These are phyloP conservation scores for Genyomyrus donnyi DNA, from an alignment of 2,113 vertebrate species.

Conservation along the genomic window DNA sequence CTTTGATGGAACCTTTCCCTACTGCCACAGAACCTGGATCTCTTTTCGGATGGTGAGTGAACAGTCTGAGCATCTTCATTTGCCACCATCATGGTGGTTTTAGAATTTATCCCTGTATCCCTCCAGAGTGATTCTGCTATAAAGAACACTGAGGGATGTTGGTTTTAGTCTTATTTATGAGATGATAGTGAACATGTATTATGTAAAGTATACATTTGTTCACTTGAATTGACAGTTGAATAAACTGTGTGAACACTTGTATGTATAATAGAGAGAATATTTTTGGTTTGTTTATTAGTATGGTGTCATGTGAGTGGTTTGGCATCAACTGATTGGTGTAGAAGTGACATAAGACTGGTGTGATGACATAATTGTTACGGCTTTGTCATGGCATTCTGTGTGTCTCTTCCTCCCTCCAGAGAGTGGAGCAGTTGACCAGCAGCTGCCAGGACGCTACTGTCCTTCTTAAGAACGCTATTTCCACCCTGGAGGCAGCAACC, in stretches of 20 bases:
- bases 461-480: constrained; percentile 71
- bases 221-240: not conserved
- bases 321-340: not conserved
- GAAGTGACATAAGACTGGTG: not conserved
- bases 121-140: not conserved
- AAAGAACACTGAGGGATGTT: not conserved
- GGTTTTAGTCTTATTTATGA: not conserved
- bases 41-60: constrained; percentile 75
- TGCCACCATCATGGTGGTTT: not conserved
- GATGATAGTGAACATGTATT: not conserved
- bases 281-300: not conserved
- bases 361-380: not conserved
- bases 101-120: not conserved
- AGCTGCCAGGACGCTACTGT: constrained; percentile 63
- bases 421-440: constrained; percentile 69
- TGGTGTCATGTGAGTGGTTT: not conserved
- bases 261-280: not conserved
- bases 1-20: constrained; percentile 73
- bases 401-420: constrained; percentile 50
- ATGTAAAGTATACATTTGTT: not conserved
- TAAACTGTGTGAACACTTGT: not conserved
- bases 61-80: not conserved
- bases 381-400: not conserved
- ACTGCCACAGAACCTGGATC: constrained; percentile 78
- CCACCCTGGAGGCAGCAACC: constrained; percentile 53